Percentiles rank a stretch among this genome's conserved stretches.
Conservation (phyloP, 2,797 vertebrate genomes). For the Podarcis siculus region DNA sequence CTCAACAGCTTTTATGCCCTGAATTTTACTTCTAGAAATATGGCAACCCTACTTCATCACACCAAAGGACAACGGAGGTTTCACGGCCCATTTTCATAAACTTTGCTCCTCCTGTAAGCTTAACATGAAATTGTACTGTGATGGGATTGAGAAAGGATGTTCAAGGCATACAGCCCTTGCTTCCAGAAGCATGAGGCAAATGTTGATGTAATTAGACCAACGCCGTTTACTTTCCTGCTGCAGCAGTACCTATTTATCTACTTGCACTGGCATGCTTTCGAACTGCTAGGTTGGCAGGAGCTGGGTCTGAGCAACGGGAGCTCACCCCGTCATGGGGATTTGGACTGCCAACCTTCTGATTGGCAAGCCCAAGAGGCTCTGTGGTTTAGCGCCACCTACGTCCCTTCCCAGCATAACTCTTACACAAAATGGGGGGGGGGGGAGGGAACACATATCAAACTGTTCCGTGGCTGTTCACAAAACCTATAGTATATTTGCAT, state of each 20-base stretch:
- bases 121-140: slow-evolving; percentile 37
- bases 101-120: slow-evolving; percentile 52
- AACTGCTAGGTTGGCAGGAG: no score
- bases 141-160: slow-evolving; percentile 41
- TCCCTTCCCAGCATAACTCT: slow-evolving; percentile 66
- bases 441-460: slow-evolving; percentile 7
- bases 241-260: no score
- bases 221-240: no score
- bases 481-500: slow-evolving; percentile 45
- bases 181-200: slow-evolving; percentile 68
- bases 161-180: slow-evolving; percentile 54
- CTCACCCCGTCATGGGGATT: no score
- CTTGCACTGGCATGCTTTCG: no score
- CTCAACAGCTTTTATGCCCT: no score
- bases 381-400: no score
- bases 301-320: no score
- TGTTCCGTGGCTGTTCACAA: slow-evolving; percentile 43
- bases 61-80: not conserved
- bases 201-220: slow-evolving; percentile 72
- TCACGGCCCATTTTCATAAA: slow-evolving; percentile 37
- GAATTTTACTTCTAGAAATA: no score
- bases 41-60: not conserved
- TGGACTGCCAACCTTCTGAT: no score
- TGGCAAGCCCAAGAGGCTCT: no score
- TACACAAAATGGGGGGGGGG: slow-evolving; percentile 50